These are phyloP conservation scores for Spodoptera litura DNA, from an alignment of 1,140 invertebrate species.

Conservation along the genomic window DNA sequence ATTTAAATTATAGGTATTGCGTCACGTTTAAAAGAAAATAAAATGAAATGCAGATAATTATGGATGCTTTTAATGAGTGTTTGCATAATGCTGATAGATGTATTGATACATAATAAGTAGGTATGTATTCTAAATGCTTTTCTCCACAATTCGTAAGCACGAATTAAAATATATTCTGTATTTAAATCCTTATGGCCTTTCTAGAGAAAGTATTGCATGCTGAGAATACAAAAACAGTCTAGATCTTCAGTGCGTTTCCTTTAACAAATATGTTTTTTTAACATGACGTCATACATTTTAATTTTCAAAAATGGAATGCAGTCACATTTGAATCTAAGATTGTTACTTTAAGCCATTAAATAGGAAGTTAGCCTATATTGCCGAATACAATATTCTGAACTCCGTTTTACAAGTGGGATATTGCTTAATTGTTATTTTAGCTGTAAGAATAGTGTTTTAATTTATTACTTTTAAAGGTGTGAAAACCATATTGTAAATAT, in stretches of 20 bases:
- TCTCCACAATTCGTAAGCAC: constrained; percentile 6
- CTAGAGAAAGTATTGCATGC: constrained; percentile 35
- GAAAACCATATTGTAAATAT: neutral
- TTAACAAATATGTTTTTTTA: neutral
- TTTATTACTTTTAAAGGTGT: neutral
- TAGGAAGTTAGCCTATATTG: no score
- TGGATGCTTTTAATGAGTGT: no score
- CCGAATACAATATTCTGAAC: no score
- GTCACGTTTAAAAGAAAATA: no score
- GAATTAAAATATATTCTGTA: constrained; percentile 33
- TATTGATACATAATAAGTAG: neutral
- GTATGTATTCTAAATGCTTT: constrained; percentile 9
- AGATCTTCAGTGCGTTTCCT: neutral
- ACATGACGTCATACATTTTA: no score
- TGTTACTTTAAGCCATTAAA: no score
- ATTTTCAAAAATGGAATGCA: no score
- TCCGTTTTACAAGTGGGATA: no score
- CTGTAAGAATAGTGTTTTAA: neutral
- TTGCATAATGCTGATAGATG: no score
- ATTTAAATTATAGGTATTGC: no score
- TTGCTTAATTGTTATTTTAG: neutral
- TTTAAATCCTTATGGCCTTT: constrained; percentile 38
- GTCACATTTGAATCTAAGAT: no score
- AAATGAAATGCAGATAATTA: no score
- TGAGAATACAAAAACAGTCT: constrained; percentile 17